Conservation (phyloP, 2,113 vertebrate genomes). For the Lagopus leucura region DNA sequence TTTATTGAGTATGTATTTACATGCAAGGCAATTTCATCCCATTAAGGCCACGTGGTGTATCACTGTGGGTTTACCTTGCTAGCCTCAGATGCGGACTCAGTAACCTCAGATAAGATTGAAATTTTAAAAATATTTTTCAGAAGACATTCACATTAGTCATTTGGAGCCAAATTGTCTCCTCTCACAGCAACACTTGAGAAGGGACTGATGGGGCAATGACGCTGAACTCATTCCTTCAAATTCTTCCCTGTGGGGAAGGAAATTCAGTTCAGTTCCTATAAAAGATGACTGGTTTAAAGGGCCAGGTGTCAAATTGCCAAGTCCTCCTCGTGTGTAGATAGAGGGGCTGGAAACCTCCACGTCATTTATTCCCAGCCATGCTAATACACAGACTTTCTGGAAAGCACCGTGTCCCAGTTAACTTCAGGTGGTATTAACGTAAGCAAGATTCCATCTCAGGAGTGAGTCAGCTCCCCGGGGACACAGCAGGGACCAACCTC, state of each 20-base stretch:
- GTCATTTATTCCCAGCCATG: background rate
- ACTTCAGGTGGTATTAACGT: background rate
- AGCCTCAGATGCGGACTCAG: conserved; percentile 2
- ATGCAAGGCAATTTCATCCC: background rate
- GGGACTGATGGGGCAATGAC: background rate
- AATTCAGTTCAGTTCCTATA: background rate
- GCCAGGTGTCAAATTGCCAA: background rate
- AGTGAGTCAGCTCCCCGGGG: background rate
- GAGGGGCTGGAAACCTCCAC: background rate
- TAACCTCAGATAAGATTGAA: background rate
- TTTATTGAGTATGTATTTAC: conserved; percentile 10
- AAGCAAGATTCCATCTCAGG: rapidly evolving
- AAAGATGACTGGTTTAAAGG: background rate
- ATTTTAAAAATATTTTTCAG: background rate
- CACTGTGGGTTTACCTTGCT: conserved; percentile 31
- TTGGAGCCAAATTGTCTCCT: conserved; percentile 7
- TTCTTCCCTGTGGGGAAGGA: background rate
- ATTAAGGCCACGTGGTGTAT: conserved; percentile 19
- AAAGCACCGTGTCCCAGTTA: background rate
- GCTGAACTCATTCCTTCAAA: conserved; percentile 2
- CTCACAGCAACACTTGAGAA: rapidly evolving
- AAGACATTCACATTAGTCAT: background rate
- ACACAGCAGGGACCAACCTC: background rate
- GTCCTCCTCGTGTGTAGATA: background rate
- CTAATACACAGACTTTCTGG: rapidly evolving